Conservation (phyloP, 2,888 invertebrate genomes). For the Torymus auratus region DNA sequence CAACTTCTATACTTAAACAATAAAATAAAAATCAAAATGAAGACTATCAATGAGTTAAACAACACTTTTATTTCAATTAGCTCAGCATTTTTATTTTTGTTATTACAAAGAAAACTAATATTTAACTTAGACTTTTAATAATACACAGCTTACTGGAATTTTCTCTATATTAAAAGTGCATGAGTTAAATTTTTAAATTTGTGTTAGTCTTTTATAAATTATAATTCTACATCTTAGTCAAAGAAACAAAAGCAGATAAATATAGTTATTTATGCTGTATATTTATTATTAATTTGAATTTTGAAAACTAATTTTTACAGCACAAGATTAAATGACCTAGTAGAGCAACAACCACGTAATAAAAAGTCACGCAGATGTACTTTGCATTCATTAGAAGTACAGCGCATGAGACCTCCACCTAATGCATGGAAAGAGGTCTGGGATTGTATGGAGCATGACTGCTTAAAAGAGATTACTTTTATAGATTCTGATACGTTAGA, state of each 20-base stretch:
- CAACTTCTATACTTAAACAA: too few relatives aligned
- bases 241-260: background rate
- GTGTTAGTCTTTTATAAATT: too few relatives aligned
- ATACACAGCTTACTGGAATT: too few relatives aligned
- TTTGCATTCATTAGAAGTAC: slow-evolving; percentile 93
- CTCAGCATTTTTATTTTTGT: too few relatives aligned
- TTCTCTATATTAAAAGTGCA: too few relatives aligned
- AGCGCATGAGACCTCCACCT: slow-evolving; percentile 84
- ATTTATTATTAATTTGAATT: slow-evolving; percentile 7
- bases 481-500: slow-evolving; percentile 91
- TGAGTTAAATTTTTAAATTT: too few relatives aligned
- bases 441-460: slow-evolving; percentile 89
- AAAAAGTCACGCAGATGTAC: slow-evolving; percentile 94
- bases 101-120: too few relatives aligned
- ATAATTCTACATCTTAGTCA: too few relatives aligned
- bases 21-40: too few relatives aligned
- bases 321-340: slow-evolving; percentile 85
- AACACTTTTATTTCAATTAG: too few relatives aligned
- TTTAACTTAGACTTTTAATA: too few relatives aligned
- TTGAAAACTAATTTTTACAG: slow-evolving; percentile 73
- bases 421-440: slow-evolving; percentile 90
- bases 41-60: too few relatives aligned
- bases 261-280: background rate
- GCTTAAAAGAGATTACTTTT: slow-evolving; percentile 90
- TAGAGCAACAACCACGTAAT: slow-evolving; percentile 88